Evolutionary conservation across 2,113 vertebrate species (phyloP), one percentile per base, ranked within the genome.

Genomic region (Archocentrus centrarchus): DNA sequence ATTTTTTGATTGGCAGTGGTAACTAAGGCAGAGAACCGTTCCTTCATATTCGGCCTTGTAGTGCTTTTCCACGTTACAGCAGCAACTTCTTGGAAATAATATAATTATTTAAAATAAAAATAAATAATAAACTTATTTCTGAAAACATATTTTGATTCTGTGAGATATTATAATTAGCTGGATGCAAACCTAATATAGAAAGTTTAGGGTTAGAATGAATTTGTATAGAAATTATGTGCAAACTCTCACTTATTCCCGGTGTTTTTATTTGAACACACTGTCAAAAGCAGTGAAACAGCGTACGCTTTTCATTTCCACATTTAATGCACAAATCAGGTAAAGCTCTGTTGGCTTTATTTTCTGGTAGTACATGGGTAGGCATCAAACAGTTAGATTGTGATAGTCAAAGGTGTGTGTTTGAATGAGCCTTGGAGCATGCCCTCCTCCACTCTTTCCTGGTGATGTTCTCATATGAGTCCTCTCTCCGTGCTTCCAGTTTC

Each of bases 331-430:
- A 24, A 66, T 27, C 37, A 9, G 8, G 8, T 2, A 8, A 44
- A 66, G 14, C 22, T 68, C 1, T 17, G 44, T 9, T 47, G 1
- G 17, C 2, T 50, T 50, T 50, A 50, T 17, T n/a, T 39, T 44
- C 63, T 44, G 63, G 63, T 15, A n/a, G 13, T 68, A 41, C 22
- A 44, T 0, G 17, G 0, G 14, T 27, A 17, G 14, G 41, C 22
- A 13, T 0, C 63, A 66, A 47, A 13, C 13, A 17, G 2, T 24
- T 44, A 0, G 24, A 15, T 15, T 44, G 24, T 24, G 24, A 24
- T 24, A 24, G 24, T 24, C 24, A 24, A 24, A 24, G 41, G 62
- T 5, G 62, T 66, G 62, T 66, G 9, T 44, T 5, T 24, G 37
- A 44, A 24, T 13, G 41, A 44, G 24, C 24, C 24, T 24, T 24